These are phyloP conservation scores for Chironomus tepperi DNA, from an alignment of 1,140 invertebrate genomes.

Conservation along the genomic window DNA sequence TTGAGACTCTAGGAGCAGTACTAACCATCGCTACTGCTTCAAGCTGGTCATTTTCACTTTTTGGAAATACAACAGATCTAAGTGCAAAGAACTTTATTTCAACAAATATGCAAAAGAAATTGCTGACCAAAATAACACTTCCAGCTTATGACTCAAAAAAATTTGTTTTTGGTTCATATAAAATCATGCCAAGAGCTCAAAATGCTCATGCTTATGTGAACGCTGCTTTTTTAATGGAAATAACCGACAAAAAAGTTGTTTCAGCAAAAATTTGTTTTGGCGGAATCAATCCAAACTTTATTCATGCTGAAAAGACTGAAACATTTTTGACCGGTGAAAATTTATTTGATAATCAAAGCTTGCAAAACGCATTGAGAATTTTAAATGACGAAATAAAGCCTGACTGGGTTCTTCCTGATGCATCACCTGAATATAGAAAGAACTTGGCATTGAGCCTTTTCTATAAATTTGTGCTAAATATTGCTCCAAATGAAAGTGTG, in stretches of 20 bases:
- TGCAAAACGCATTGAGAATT: conserved; percentile 43
- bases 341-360: conserved; percentile 35
- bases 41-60: neutral
- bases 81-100: neutral
- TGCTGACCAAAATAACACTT: conserved; percentile 50
- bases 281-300: conserved; percentile 60
- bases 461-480: conserved; percentile 44
- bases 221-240: conserved; percentile 30
- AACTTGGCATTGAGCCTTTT: conserved; percentile 51
- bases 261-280: conserved; percentile 48
- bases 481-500: neutral
- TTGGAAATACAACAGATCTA: neutral
- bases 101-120: conserved; percentile 31
- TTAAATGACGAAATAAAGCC: conserved; percentile 54
- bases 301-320: conserved; percentile 52
- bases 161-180: conserved; percentile 26
- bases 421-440: conserved; percentile 54
- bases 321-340: conserved; percentile 41
- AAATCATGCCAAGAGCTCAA: conserved; percentile 53
- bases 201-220: conserved; percentile 69
- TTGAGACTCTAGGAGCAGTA: conserved; percentile 58
- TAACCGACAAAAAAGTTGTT: conserved; percentile 28
- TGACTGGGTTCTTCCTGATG: conserved; percentile 51
- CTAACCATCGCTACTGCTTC: neutral
- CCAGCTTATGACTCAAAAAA: conserved; percentile 34